Evolutionary conservation across 2,888 invertebrate species (phyloP).

Genomic region (Rhimphoctona megacephalus): DNA sequence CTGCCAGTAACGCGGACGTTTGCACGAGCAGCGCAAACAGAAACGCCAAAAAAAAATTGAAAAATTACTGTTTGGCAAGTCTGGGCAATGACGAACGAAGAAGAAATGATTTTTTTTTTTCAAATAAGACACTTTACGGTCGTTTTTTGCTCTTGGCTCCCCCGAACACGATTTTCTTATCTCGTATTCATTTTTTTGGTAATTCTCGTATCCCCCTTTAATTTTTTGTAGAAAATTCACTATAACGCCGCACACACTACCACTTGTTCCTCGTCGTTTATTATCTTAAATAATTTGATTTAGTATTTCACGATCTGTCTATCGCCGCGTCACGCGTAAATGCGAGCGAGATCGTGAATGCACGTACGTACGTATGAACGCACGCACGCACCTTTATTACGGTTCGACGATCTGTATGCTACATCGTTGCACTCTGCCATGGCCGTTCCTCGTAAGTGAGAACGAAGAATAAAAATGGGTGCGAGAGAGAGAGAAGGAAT

Average conservation of each 20-base stretch:
- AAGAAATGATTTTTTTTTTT: neutral
- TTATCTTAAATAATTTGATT: conserved; percentile 21
- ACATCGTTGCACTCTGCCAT: conserved; percentile 68
- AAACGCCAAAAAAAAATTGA: conserved; percentile 17
- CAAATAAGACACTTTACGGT: neutral
- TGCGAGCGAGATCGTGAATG: conserved; percentile 57
- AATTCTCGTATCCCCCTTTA: neutral
- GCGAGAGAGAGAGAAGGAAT: conserved; percentile 36
- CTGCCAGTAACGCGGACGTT: conserved; percentile 35
- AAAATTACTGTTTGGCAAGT: conserved; percentile 27
- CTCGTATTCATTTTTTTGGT: neutral
- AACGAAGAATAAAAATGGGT: conserved; percentile 29
- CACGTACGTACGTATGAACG: conserved; percentile 72
- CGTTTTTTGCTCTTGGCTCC: neutral
- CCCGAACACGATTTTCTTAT: conserved; percentile 6
- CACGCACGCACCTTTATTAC: conserved; percentile 75
- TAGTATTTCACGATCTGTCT: conserved; percentile 3
- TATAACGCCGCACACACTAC: neutral
- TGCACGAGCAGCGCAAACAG: conserved; percentile 4
- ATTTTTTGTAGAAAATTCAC: neutral
- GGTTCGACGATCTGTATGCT: conserved; percentile 70
- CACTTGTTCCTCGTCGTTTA: neutral
- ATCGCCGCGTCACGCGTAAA: conserved; percentile 57
- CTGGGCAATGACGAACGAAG: conserved; percentile 9
- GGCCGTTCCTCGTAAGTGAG: conserved; percentile 51